Percentiles rank a stretch among this genome's conserved stretches.
phyloP scores from a whole-genome alignment of 2,888 invertebrate species.

The Tachina lurida region DNA sequence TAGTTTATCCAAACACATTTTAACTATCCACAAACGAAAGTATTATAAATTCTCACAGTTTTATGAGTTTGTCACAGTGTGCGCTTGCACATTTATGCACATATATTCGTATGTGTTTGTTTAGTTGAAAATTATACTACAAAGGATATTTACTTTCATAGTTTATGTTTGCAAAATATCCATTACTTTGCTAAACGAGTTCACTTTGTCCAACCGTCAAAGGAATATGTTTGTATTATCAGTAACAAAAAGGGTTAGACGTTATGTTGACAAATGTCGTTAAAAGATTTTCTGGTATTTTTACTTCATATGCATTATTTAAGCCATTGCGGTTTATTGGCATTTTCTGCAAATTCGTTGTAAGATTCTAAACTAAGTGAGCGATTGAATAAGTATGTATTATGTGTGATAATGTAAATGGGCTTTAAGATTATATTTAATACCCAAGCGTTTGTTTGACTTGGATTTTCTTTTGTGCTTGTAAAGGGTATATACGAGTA shows the following conservation, averaged over 20 bases:
- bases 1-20: slow-evolving; percentile 81
- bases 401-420: slow-evolving; percentile 60
- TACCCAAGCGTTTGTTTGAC: slow-evolving; percentile 33
- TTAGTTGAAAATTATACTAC: slow-evolving; percentile 30
- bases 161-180: slow-evolving; percentile 76
- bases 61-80: background rate
- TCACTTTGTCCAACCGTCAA: slow-evolving; percentile 17
- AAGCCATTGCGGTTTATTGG: slow-evolving; percentile 60
- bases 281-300: slow-evolving; percentile 65
- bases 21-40: slow-evolving; percentile 60
- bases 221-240: slow-evolving; percentile 38
- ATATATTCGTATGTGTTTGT: background rate
- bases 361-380: slow-evolving; percentile 31
- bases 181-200: slow-evolving; percentile 41
- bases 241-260: slow-evolving; percentile 76
- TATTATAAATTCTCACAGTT: too few relatives aligned
- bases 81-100: slow-evolving; percentile 38
- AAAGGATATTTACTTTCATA: slow-evolving; percentile 67
- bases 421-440: slow-evolving; percentile 42
- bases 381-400: slow-evolving; percentile 19
- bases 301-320: slow-evolving; percentile 25
- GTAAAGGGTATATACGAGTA: too few relatives aligned
- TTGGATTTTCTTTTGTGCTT: background rate
- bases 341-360: slow-evolving; percentile 37
- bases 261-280: slow-evolving; percentile 74